Evolutionary conservation across 2,113 vertebrate genomes (phyloP).

Genomic region (Corydoras maculifer): DNA sequence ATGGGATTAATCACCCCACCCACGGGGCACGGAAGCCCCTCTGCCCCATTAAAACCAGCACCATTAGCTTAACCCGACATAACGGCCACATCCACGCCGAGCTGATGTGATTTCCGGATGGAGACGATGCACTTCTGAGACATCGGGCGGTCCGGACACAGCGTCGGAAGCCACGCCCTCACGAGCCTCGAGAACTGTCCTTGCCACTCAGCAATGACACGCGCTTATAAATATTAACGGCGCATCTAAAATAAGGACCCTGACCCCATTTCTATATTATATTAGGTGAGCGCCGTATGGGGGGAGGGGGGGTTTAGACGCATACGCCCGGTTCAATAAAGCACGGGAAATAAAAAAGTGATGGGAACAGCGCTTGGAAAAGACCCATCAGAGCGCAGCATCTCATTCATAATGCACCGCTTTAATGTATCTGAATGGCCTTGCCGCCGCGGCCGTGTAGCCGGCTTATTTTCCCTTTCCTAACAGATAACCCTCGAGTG

Average conservation of each 20-base stretch:
- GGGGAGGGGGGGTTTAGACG: conserved; percentile 13
- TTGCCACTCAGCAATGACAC: conserved; percentile 36
- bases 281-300: conserved; percentile 9
- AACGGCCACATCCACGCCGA: too few species aligned
- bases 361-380: conserved; percentile 22
- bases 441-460: neutral
- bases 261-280: conserved; percentile 30
- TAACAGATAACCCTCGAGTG: conserved; percentile 7
- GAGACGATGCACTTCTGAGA: neutral
- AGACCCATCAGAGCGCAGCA: conserved; percentile 33
- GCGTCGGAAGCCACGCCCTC: neutral
- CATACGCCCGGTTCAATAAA: conserved; percentile 7
- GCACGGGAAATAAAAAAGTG: conserved; percentile 16
- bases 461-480: neutral
- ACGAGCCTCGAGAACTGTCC: conserved; percentile 22
- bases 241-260: conserved; percentile 45
- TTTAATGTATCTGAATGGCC: conserved; percentile 32
- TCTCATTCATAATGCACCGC: conserved; percentile 43
- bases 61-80: too few species aligned
- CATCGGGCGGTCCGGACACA: neutral
- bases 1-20: too few species aligned
- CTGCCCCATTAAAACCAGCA: too few species aligned
- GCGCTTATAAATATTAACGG: conserved; percentile 44
- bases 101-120: too few species aligned
- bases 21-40: too few species aligned